Base-by-base conservation (phyloP, 2,888 invertebrate species). In the Agrochola macilenta region DNA sequence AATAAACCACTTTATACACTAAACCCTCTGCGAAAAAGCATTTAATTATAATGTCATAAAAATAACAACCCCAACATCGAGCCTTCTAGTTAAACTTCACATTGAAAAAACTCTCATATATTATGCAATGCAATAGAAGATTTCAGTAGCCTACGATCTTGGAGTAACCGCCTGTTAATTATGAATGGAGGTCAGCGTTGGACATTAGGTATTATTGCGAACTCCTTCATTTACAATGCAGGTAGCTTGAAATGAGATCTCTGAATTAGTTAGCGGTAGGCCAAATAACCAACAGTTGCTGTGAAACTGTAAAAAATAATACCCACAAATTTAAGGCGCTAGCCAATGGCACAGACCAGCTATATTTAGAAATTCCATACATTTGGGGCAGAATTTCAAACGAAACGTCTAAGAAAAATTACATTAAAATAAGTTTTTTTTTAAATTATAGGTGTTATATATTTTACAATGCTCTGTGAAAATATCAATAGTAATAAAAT, bases 171-270 rank as follows among this genome's bases (percentile, higher is more conserved):
- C 73, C 26, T 39, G 54, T 84, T 71, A 77, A 79, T 71, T 72
- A 87, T 82, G 63, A 58, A 68, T 20, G 17, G 69, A 78, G 87
- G 78, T 76, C 79, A 63, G 60, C 30, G 46, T 49, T 68, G 65
- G 64, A 72, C 76, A 58, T 73, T 69, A n/a, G 26, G 83, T 65
- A 83, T 85, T 79, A 78, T 82, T 65, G 81, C 78, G 46, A 74
- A 66, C 69, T 73, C 64, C 73, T 84, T 84, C 74, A 86, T 84
- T 54, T 61, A 79, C 57, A 86, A 82, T 86, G 86, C 71, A 82
- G 30, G 63, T 61, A 39, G 46, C 52, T 58, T 65, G 60, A 74
- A 86, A 84, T 69, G 73, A 69, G 86, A 69, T 60, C 35, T 52
- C 26, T 83, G 69, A 79, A 86, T 84, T 74, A 86, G 60, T 74